These are phyloP conservation scores for Drosophila ironensis DNA, from an alignment of 1,140 invertebrate species.

Conservation along the genomic window DNA sequence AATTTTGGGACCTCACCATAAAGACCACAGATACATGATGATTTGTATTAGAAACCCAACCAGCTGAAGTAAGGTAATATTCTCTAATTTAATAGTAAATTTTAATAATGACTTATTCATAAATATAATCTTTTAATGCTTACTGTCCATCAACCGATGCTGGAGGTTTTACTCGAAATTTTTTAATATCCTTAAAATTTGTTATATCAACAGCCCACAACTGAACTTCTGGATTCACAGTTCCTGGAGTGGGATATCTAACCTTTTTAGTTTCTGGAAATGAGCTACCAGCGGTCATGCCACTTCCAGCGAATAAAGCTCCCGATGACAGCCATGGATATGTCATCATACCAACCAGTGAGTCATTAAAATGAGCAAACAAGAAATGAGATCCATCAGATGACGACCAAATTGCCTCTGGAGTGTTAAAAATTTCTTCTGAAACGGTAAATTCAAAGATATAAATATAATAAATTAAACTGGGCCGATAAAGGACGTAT, in stretches of 20 bases:
- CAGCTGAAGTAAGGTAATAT: slow-evolving; percentile 94
- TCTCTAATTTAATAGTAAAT: slow-evolving; percentile 85
- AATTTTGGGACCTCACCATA: slow-evolving; percentile 95
- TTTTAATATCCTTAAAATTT: slow-evolving; percentile 85
- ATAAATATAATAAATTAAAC: background rate
- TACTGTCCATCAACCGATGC: slow-evolving; percentile 87
- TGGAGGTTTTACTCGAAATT: slow-evolving; percentile 87
- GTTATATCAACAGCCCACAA: slow-evolving; percentile 91
- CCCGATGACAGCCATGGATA: slow-evolving; percentile 89
- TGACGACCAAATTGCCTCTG: slow-evolving; percentile 93
- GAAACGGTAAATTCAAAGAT: slow-evolving; percentile 50
- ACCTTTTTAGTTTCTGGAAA: slow-evolving; percentile 90
- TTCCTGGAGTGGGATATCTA: slow-evolving; percentile 92
- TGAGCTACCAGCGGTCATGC: slow-evolving; percentile 75
- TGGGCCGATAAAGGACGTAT: too few species aligned
- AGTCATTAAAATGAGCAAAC: slow-evolving; percentile 94
- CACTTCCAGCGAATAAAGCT: slow-evolving; percentile 82
- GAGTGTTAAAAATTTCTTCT: slow-evolving; percentile 89
- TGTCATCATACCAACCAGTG: slow-evolving; percentile 88
- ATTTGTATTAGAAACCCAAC: slow-evolving; percentile 89
- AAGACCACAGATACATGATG: slow-evolving; percentile 91
- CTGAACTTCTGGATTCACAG: slow-evolving; percentile 90
- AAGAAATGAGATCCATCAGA: slow-evolving; percentile 90
- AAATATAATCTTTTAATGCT: slow-evolving; percentile 67
- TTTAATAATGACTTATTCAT: background rate